These are phyloP conservation scores for Dendronephthya gigantea DNA, from an alignment of 64 coral and sea anemone species.

Conservation along the genomic window DNA sequence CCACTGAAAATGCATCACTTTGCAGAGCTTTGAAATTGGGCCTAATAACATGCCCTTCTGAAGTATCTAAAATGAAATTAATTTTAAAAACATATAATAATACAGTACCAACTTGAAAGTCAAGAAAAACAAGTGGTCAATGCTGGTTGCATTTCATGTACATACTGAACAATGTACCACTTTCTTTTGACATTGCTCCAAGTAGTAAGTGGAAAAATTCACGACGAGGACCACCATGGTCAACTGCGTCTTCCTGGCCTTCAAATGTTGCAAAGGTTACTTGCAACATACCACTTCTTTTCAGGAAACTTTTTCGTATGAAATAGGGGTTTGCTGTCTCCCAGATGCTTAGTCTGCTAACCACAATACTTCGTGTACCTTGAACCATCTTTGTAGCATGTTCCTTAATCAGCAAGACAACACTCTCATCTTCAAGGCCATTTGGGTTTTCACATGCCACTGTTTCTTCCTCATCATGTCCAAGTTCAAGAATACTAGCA, in stretches of 20 bases:
- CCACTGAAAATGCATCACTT: background rate
- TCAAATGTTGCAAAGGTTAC: slow-evolving; percentile 41
- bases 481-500: slow-evolving; percentile 26
- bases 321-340: slow-evolving; percentile 28
- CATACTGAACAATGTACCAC: slow-evolving; percentile 25
- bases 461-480: slow-evolving; percentile 16
- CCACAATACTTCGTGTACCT: slow-evolving; percentile 23
- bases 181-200: slow-evolving; percentile 47
- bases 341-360: slow-evolving; percentile 29
- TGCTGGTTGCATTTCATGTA: too few relatives aligned
- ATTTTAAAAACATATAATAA: too few relatives aligned
- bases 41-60: slow-evolving; percentile 14
- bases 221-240: slow-evolving; percentile 24
- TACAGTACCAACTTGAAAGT: too few relatives aligned
- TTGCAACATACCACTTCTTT: slow-evolving; percentile 21
- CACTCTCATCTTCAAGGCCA: slow-evolving; percentile 9
- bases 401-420: background rate
- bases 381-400: slow-evolving; percentile 20
- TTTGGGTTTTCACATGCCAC: background rate
- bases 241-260: slow-evolving; percentile 41
- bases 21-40: slow-evolving; percentile 11
- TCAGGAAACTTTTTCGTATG: slow-evolving; percentile 33
- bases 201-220: slow-evolving; percentile 41
- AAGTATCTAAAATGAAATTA: background rate
- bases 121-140: too few relatives aligned